Percentiles rank a stretch among this genome's conserved stretches.
These are phyloP conservation scores for Epinotia nisella DNA, from an alignment of 2,888 invertebrate genomes.

Conservation along the genomic window DNA sequence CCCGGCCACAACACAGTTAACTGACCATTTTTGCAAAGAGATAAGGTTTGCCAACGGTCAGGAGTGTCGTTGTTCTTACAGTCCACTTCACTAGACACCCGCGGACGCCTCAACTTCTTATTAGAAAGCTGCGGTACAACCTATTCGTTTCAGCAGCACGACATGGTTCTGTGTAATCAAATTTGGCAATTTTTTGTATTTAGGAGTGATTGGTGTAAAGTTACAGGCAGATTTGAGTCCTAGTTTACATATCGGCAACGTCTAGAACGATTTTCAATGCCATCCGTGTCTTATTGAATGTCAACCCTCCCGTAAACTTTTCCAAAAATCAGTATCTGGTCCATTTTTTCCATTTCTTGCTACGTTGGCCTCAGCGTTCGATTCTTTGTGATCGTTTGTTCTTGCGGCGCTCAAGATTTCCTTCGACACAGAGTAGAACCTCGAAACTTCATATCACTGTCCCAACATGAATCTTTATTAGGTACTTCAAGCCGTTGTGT, in stretches of 20 bases:
- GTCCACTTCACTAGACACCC: background rate
- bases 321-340: background rate
- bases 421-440: background rate
- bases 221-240: too few species aligned
- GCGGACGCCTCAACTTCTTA: background rate
- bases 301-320: background rate
- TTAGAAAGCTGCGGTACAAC: too few species aligned
- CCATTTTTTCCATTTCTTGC: background rate
- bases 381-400: background rate
- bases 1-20: background rate
- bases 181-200: too few species aligned
- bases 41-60: background rate
- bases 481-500: too few species aligned
- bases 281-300: too few species aligned
- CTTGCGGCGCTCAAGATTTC: background rate
- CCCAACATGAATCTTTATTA: too few species aligned
- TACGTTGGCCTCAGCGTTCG: background rate
- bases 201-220: too few species aligned
- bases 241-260: too few species aligned
- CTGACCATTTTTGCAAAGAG: background rate
- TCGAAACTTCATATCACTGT: too few species aligned
- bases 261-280: too few species aligned
- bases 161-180: too few species aligned
- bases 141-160: too few species aligned
- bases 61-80: background rate